Conservation (phyloP, 1,140 invertebrate species). For the Neodiprion lecontei region DNA sequence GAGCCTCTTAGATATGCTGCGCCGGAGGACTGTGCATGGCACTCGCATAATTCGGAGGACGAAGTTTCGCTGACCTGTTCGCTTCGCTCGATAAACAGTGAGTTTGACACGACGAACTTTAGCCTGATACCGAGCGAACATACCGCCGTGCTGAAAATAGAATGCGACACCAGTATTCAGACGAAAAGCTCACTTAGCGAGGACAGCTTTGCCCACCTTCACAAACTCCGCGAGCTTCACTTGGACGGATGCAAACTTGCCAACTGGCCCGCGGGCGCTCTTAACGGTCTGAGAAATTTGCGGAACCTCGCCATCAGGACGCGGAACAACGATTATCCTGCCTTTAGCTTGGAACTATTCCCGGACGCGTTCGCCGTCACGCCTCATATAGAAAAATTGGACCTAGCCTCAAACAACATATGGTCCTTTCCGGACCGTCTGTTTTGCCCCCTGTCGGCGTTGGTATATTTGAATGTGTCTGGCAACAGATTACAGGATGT, state of each 20-base stretch:
- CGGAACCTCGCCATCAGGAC: conserved; percentile 80
- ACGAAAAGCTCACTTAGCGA: conserved; percentile 77
- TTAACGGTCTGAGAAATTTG: conserved; percentile 75
- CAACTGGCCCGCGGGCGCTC: conserved; percentile 74
- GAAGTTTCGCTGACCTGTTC: conserved; percentile 79
- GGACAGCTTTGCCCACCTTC: conserved; percentile 78
- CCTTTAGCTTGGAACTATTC: conserved; percentile 77
- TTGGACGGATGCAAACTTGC: conserved; percentile 83
- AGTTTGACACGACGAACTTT: conserved; percentile 86
- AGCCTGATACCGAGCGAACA: conserved; percentile 83
- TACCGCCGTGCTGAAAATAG: conserved; percentile 76
- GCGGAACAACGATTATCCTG: conserved; percentile 79
- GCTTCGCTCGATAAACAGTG: conserved; percentile 81
- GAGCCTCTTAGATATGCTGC: conserved; percentile 73
- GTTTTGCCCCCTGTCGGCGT: conserved; percentile 76
- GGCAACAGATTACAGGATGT: conserved; percentile 80
- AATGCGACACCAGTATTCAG: conserved; percentile 78
- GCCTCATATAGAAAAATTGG: conserved; percentile 74
- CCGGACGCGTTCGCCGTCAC: conserved; percentile 71
- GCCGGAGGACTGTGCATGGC: conserved; percentile 80
- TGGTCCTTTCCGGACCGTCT: conserved; percentile 80
- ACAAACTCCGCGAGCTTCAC: conserved; percentile 75
- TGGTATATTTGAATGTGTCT: conserved; percentile 76
- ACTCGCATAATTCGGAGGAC: conserved; percentile 58
- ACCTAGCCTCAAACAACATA: conserved; percentile 83